Base-by-base conservation (phyloP, 2,888 invertebrate genomes). In the Apodemia hepburni region DNA sequence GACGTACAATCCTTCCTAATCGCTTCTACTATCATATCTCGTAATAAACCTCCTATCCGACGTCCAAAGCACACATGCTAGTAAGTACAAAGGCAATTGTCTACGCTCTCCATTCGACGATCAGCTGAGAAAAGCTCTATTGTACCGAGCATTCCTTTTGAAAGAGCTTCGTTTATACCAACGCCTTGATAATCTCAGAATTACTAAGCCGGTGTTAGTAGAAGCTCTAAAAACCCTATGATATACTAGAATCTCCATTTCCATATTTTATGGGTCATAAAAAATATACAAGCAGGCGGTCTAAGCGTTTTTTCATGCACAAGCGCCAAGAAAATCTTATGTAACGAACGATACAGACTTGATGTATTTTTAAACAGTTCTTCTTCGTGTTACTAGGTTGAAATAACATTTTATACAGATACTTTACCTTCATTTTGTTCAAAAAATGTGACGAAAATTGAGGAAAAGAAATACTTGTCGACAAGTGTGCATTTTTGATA, bases 71-170 rank as follows among this genome's bases (percentile, higher is more conserved):
- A 79, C 76, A 79, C 76, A 75, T 77, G 80, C 77, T 54, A 77
- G 76, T 76, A 77, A 75, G 76, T 77, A 82, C 82, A 85, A 85
- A 85, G 80, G 76, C 78, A 77, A 79, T 80, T 76, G 79, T 75
- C 77, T 75, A 69, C 65, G 76, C 74, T 69, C 66, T 76, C 75
- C 78, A 80, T 77, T 79, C 77, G 70, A 71, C 73, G 73, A 75
- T 73, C 74, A 70, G 73, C 71, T 68, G 73, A 76, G 81, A 73
- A 76, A 78, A 74, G 76, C 78, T 67, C 74, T 70, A 79, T 79
- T 82, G 81, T 81, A 77, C 76, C 74, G 76, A 77, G 73, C 76
- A 76, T 75, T 79, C 77, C 81, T 80, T 84, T 82, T 81, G 79
- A 82, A 68, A 69, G 49, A 62, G 18, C 11, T 58, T 27, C 61